Base-by-base conservation (phyloP, 2,113 vertebrate genomes). In the Lycaon pictus region DNA sequence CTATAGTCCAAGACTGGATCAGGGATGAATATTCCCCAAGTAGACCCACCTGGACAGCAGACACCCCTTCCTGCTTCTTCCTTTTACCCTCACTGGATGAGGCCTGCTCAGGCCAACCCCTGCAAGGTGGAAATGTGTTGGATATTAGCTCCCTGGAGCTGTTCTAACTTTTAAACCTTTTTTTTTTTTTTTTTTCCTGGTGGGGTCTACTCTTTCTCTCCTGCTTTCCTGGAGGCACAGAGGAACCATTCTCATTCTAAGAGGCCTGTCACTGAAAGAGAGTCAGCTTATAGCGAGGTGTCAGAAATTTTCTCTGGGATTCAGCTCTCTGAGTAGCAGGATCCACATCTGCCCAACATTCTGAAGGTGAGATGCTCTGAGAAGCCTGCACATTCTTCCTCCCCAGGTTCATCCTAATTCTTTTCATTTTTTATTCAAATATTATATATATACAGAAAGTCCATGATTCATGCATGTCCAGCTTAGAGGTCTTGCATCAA, bases 201-300 rank as follows among this genome's bases (percentile, higher is more conserved):
- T n/a, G 43, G 60, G 0, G 43, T 51, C 43, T n/a, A 1, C 43
- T 43, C 43, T 43, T 43, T 43, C 43, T 43, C 43, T 43, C 43
- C 23, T 27, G 22, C 65, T 37, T 55, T 79, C 32, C 32, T 22
- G 48, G 74, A 79, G 51, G 23, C 43, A 10, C 10, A 9, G 29
- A 20, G 2, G 22, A 48, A 0, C 15, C 2, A 0, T 35, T 65
- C 43, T 20, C 9, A 22, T n/a, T 63, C 22, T 35, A 15, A 17
- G 58, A 63, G 58, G 32, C 4, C 72, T 25, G 2, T 15, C 32
- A 27, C 22, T 16, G 23, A 19, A 19, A 0, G 2, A 65, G 22
- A 20, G 22, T 35, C 58, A 8, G 0, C 23, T 74, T 37, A 19
- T 7, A 37, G 48, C 10, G 43, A 23, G 35, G 16, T 20, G 60